Evolutionary conservation across 1,140 invertebrate species (phyloP).

Genomic region (Hestina assimilis): DNA sequence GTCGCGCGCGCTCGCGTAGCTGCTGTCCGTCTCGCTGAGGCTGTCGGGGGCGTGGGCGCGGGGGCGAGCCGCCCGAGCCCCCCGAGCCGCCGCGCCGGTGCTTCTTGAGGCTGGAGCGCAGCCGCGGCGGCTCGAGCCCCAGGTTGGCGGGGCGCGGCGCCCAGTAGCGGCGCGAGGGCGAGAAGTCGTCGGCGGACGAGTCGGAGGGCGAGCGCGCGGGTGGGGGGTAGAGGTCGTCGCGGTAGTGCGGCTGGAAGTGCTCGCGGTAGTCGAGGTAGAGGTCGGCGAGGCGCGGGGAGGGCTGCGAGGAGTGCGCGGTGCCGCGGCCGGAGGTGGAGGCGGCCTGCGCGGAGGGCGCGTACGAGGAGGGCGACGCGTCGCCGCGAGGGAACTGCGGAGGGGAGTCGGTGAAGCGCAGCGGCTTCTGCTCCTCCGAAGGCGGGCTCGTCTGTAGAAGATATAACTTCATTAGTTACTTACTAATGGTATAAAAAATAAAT

Average conservation of each 20-base stretch:
- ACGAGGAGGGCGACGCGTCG: slow-evolving; percentile 66
- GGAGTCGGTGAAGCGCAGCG: slow-evolving; percentile 87
- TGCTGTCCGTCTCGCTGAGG: slow-evolving; percentile 87
- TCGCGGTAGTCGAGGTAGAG: slow-evolving; percentile 59
- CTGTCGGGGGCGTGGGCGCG: slow-evolving; percentile 91
- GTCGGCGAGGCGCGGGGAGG: slow-evolving; percentile 38
- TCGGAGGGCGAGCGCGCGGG: slow-evolving; percentile 35
- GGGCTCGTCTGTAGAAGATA: slow-evolving; percentile 65
- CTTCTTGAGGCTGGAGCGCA: slow-evolving; percentile 87
- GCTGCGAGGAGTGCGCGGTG: not conserved
- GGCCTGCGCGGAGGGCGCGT: slow-evolving; percentile 61
- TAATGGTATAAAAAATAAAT: too few relatives aligned
- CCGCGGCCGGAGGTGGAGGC: slow-evolving; percentile 56
- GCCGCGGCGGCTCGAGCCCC: slow-evolving; percentile 78
- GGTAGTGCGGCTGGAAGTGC: slow-evolving; percentile 52
- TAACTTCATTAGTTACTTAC: not conserved
- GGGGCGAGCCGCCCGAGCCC: slow-evolving; percentile 83
- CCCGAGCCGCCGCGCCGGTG: slow-evolving; percentile 78
- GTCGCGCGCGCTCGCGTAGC: slow-evolving; percentile 90
- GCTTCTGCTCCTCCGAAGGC: slow-evolving; percentile 80
- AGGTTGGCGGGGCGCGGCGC: slow-evolving; percentile 79
- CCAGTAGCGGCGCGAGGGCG: slow-evolving; percentile 53
- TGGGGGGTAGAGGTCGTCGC: slow-evolving; percentile 53
- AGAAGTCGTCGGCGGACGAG: not conserved
- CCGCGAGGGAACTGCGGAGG: slow-evolving; percentile 83